Conservation (phyloP, 30 jellyfish, hydroid and myxozoan genomes). For the Hydractinia echinata region DNA sequence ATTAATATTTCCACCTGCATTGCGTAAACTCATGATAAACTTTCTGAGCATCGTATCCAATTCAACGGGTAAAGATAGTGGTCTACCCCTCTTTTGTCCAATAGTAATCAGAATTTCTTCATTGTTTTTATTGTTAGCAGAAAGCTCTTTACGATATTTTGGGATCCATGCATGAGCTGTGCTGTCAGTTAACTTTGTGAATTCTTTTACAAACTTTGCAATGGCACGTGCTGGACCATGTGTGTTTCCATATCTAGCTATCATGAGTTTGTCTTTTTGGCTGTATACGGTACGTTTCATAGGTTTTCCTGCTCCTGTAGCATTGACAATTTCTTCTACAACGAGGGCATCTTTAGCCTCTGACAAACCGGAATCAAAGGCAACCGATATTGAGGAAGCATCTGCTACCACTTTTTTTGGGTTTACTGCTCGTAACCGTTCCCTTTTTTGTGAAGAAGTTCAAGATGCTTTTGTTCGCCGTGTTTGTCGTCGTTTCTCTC, state of each 20-base stretch:
- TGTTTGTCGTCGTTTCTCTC: slow-evolving; percentile 10
- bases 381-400: slow-evolving; percentile 12
- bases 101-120: slow-evolving; percentile 6
- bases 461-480: slow-evolving; percentile 6
- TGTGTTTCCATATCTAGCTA: slow-evolving; percentile 6
- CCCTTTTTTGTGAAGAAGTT: slow-evolving; percentile 23
- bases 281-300: slow-evolving; percentile 2
- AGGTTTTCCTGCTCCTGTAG: slow-evolving; percentile 14
- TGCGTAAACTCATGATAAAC: slow-evolving; percentile 1
- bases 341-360: slow-evolving; percentile 1
- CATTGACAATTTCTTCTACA: slow-evolving; percentile 1
- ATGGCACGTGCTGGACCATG: slow-evolving; percentile 4
- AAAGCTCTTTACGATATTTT: slow-evolving; percentile 6
- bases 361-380: slow-evolving; percentile 7
- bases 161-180: too few relatives aligned
- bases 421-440: too few relatives aligned
- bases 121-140: slow-evolving; percentile 6
- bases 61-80: too few relatives aligned
- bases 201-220: too few relatives aligned
- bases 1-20: too few relatives aligned
- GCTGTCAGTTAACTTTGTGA: too few relatives aligned
- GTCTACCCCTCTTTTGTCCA: slow-evolving; percentile 10
- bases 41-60: slow-evolving; percentile 4
- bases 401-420: slow-evolving; percentile 3
- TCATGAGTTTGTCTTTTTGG: neutral